Percentiles rank a stretch among this genome's conserved stretches.
These are phyloP conservation scores for Penaeus indicus DNA, from an alignment of 1,140 invertebrate species.

Conservation along the genomic window DNA sequence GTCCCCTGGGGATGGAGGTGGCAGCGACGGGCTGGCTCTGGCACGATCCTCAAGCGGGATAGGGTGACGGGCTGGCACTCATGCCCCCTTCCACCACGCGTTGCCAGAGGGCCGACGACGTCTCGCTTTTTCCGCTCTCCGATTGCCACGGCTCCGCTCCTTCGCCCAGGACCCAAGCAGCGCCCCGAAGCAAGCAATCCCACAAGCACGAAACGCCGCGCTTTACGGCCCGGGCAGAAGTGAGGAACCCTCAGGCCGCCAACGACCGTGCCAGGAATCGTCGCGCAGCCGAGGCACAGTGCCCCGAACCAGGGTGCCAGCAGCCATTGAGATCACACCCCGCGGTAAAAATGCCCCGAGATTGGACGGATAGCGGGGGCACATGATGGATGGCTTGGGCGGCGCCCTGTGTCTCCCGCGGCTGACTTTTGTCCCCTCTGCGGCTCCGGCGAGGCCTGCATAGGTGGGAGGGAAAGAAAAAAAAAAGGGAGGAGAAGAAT, in stretches of 20 bases:
- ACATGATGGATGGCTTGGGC: constrained; percentile 54
- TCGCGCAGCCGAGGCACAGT: background rate
- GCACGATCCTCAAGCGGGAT: constrained; percentile 52
- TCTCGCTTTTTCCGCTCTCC: background rate
- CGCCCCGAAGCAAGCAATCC: no score
- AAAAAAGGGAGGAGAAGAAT: no score
- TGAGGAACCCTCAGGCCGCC: background rate
- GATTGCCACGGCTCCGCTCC: background rate
- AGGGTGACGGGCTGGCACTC: constrained; percentile 49
- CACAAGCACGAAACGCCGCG: no score
- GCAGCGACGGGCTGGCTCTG: constrained; percentile 33
- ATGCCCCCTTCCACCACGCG: background rate
- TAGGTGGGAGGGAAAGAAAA: background rate
- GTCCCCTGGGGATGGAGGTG: constrained; percentile 2
- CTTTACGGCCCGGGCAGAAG: no score
- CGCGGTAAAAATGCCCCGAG: constrained; percentile 54
- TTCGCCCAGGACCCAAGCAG: background rate
- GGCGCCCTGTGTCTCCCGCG: constrained; percentile 30
- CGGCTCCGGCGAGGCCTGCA: background rate
- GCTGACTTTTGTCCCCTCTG: constrained; percentile 17
- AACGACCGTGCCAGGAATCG: background rate
- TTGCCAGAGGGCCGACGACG: constrained; percentile 50
- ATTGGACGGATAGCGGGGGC: constrained; percentile 61
- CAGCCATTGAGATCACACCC: constrained; percentile 62
- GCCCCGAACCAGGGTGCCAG: constrained; percentile 40